These are phyloP conservation scores for Diuraphis noxia DNA, from an alignment of 1,140 invertebrate genomes.

Conservation along the genomic window DNA sequence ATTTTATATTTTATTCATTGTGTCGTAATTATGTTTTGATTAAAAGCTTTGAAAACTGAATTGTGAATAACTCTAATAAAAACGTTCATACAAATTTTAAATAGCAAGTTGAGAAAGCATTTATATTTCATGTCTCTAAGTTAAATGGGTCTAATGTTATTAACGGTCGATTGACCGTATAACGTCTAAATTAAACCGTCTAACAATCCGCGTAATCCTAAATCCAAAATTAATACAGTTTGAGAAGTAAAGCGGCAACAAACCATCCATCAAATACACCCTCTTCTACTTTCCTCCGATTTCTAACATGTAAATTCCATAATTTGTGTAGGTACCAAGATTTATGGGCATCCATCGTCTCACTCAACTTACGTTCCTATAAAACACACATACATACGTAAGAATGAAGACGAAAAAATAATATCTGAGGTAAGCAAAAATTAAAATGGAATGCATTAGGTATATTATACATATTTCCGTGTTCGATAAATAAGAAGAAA, in stretches of 20 bases:
- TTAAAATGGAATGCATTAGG: background rate
- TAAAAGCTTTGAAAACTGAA: background rate
- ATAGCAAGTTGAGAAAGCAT: background rate
- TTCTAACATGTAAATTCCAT: background rate
- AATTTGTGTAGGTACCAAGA: conserved; percentile 2
- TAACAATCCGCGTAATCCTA: background rate
- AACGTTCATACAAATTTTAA: conserved; percentile 8
- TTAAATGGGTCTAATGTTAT: conserved; percentile 16
- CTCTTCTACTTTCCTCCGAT: background rate
- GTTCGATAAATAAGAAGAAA: background rate
- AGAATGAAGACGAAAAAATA: background rate
- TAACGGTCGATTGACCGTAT: conserved; percentile 25
- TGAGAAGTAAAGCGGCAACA: conserved; percentile 31
- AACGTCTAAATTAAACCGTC: conserved; percentile 21
- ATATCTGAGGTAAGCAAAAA: background rate
- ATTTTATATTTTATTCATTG: background rate
- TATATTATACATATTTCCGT: background rate
- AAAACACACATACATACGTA: background rate
- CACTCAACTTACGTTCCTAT: background rate
- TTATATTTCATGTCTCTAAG: conserved; percentile 11
- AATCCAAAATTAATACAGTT: conserved; percentile 32
- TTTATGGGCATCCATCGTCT: conserved; percentile 14
- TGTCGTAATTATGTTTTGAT: background rate
- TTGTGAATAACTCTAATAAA: background rate
- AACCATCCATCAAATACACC: conserved; percentile 29